These are phyloP conservation scores for Melanogrammus aeglefinus DNA, from an alignment of 2,797 vertebrate genomes.

Conservation along the genomic window DNA sequence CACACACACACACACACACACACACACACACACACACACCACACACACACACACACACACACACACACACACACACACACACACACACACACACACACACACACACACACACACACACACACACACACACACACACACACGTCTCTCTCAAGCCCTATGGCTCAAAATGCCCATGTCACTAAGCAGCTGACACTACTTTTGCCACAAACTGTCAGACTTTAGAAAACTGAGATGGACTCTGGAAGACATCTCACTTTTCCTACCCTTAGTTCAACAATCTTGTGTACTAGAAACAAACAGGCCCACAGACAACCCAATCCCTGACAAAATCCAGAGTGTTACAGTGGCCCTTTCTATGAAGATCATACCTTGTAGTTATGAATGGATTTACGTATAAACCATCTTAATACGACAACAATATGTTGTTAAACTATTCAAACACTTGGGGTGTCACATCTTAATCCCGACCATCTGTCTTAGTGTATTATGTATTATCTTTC, in stretches of 20 bases:
- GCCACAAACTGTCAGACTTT: conserved; percentile 63
- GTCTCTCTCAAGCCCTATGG: conserved; percentile 57
- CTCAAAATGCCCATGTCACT: conserved; percentile 65
- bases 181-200: conserved; percentile 67
- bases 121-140: conserved; percentile 26
- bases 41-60: conserved; percentile 27
- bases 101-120: conserved; percentile 27
- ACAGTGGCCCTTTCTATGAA: not conserved
- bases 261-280: not conserved
- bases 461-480: not conserved
- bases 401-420: not conserved
- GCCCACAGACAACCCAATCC: not conserved
- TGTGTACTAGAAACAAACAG: not conserved
- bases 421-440: not conserved
- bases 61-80: conserved; percentile 27
- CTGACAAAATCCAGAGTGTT: not conserved
- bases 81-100: conserved; percentile 27
- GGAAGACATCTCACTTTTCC: conserved; percentile 29
- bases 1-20: conserved; percentile 25
- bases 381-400: not conserved
- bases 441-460: not conserved
- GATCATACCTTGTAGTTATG: not conserved
- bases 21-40: conserved; percentile 25
- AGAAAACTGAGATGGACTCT: conserved; percentile 61
- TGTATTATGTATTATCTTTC: not conserved